These are phyloP conservation scores for Sebastes schlegelii DNA, from an alignment of 2,113 vertebrate genomes.

Conservation along the genomic window DNA sequence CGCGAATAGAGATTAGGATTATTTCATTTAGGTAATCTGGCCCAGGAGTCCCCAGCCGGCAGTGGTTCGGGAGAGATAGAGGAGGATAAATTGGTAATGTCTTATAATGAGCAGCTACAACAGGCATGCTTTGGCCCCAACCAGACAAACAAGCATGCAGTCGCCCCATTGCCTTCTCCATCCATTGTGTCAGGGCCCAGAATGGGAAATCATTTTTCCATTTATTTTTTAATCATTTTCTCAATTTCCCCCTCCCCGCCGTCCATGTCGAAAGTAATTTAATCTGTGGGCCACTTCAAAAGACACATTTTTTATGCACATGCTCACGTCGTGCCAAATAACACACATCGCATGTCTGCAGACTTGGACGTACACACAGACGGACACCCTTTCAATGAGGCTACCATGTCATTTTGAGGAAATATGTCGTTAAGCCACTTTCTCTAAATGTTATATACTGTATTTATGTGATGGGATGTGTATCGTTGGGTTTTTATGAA, in stretches of 20 bases:
- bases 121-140: slow-evolving; percentile 49
- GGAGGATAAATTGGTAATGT: slow-evolving; percentile 69
- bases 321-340: slow-evolving; percentile 30
- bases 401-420: slow-evolving; percentile 8
- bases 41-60: slow-evolving; percentile 67
- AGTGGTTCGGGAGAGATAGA: slow-evolving; percentile 61
- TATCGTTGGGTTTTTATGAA: too few species aligned
- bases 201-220: slow-evolving; percentile 77
- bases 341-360: slow-evolving; percentile 15
- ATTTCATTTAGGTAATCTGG: slow-evolving; percentile 78
- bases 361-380: background rate
- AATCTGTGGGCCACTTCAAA: slow-evolving; percentile 72
- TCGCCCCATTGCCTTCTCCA: slow-evolving; percentile 67
- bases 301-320: slow-evolving; percentile 49
- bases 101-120: slow-evolving; percentile 71
- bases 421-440: background rate
- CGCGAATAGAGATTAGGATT: slow-evolving; percentile 74
- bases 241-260: slow-evolving; percentile 57
- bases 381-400: background rate
- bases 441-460: slow-evolving; percentile 19
- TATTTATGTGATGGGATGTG: background rate
- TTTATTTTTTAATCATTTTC: slow-evolving; percentile 80
- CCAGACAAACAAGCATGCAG: slow-evolving; percentile 74
- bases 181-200: slow-evolving; percentile 66
- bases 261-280: slow-evolving; percentile 69